Base-by-base conservation (phyloP, 2,888 invertebrate genomes). In the Lithosia quadra region DNA sequence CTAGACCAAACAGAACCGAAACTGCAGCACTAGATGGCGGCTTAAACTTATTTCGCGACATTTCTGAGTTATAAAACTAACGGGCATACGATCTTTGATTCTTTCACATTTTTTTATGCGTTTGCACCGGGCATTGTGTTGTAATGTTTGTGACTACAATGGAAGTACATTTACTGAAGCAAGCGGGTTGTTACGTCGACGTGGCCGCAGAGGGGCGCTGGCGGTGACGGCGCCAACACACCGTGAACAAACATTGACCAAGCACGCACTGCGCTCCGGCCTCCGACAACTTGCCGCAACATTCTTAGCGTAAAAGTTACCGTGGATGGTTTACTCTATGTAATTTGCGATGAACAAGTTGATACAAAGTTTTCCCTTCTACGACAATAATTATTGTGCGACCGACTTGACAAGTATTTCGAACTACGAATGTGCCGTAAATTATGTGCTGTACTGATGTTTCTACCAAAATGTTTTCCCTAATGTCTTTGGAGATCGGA, bases 221-320 rank as follows among this genome's bases (percentile, higher is more conserved):
- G 82, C 86, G 81, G 85, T 81, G 79, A 78, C 87, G 83, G 84
- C 86, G 81, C 82, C 89, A 89, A 83, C 87, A 84, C 84, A 90
- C 88, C 91, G 92, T 90, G 90, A 92, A 91, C 90, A 88, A 90
- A 83, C 93, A 92, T 92, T 92, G 92, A 90, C 92, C 92, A 92
- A 92, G 90, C 92, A 90, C 88, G 91, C 91, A 86, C 88, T 86
- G 90, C 89, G 89, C 90, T 86, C 88, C 72, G 82, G 80, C 83
- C 79, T 72, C 81, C 91, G 89, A 90, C 92, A 81, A 90, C 92
- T 92, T 88, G 86, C 93, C 94, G 94, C 94, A 94, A 94, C 95
- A 95, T 95, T 95, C 95, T 92, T 94, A 93, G 91, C 88, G 95
- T 94, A 95, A 95, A 94, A 95, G 94, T 94, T 93, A 94, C 81